These are phyloP conservation scores for Xenops minutus DNA, from an alignment of 2,797 vertebrate species.

Conservation along the genomic window DNA sequence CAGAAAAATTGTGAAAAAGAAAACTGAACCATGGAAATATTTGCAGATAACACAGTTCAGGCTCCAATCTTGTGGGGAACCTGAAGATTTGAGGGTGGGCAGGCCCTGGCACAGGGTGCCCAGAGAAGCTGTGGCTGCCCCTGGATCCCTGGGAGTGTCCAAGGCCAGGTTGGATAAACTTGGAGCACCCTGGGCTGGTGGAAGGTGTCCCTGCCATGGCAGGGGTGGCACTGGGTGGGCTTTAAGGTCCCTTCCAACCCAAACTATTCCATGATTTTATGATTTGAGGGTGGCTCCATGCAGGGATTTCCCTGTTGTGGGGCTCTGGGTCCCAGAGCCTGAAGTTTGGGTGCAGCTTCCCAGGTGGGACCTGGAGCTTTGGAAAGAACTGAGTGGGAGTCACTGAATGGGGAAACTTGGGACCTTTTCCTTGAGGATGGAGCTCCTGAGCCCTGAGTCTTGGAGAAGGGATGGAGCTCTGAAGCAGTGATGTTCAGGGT, in stretches of 20 bases:
- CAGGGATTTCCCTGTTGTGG: not conserved
- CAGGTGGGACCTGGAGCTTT: not conserved
- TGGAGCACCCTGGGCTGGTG: accelerated
- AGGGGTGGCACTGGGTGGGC: not conserved
- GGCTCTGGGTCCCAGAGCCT: not conserved
- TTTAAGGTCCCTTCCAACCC: not conserved
- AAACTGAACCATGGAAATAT: not conserved
- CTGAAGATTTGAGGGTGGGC: not conserved
- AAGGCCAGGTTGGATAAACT: accelerated
- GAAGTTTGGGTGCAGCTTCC: not conserved
- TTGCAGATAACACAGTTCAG: not conserved
- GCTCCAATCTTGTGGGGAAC: not conserved
- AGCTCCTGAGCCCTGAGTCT: not conserved
- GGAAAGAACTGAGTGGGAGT: not conserved
- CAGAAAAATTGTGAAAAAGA: not conserved
- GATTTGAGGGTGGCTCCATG: not conserved
- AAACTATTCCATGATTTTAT: not conserved
- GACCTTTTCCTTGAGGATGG: not conserved
- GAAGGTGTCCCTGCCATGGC: not conserved
- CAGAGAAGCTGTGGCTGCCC: not conserved
- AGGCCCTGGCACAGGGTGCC: not conserved
- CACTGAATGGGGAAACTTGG: not conserved
- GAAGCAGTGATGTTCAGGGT: not conserved
- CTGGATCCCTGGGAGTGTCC: not conserved
- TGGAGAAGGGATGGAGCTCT: not conserved